These are phyloP conservation scores for Allolobophora icterica DNA, from an alignment of 2,888 invertebrate species.

Conservation along the genomic window DNA sequence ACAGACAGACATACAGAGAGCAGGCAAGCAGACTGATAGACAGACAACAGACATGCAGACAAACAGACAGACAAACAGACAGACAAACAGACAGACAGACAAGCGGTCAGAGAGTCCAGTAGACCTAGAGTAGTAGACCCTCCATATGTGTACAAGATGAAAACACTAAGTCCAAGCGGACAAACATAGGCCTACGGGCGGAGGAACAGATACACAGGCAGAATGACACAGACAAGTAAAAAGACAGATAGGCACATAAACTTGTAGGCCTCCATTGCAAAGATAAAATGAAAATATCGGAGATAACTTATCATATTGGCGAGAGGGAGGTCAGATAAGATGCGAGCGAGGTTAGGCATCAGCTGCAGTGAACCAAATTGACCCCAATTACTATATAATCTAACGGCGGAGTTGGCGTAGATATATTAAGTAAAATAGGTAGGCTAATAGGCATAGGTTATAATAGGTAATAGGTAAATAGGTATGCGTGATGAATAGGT, in stretches of 20 bases:
- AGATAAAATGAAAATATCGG: background rate
- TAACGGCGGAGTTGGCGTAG: background rate
- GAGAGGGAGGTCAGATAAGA: background rate
- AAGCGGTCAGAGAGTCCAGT: no score
- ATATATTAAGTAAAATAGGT: no score
- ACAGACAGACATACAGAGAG: conserved; percentile 4
- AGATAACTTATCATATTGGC: background rate
- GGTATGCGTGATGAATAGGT: no score
- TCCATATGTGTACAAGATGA: no score
- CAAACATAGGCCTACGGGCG: no score
- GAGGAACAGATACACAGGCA: background rate
- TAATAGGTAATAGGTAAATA: no score
- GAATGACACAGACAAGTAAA: background rate
- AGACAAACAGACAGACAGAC: background rate
- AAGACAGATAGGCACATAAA: background rate
- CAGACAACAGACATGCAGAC: background rate
- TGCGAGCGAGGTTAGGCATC: background rate
- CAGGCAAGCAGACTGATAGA: no score
- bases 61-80: background rate
- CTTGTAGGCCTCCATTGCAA: background rate
- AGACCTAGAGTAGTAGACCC: no score
- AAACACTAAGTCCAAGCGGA: no score
- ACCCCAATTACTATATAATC: background rate
- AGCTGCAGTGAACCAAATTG: background rate
- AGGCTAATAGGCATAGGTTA: no score